Evolutionary conservation across 2,113 vertebrate species (phyloP), one percentile per base, ranked within the genome.

Genomic region (Pterocles orientalis): DNA sequence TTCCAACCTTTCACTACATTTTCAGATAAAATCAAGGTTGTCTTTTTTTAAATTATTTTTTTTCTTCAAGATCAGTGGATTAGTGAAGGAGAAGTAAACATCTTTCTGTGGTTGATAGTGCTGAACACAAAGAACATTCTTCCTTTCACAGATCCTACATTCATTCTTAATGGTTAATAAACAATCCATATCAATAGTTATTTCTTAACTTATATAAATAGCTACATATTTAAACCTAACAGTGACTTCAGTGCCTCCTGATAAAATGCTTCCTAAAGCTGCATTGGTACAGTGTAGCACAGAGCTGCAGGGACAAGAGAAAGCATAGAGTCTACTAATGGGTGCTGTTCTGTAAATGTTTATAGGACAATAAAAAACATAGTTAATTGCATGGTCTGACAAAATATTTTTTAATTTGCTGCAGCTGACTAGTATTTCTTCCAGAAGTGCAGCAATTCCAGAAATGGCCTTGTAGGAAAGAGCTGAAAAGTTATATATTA

Each of bases 11-110:
- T 94, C 77, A 75, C 64, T 94, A 43, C 19, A 26, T 84, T 92
- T 94, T 88, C 86, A 81, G 88, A 94, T 94, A 82, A 88, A 93
- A 90, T 80, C 82, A 82, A 85, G 39, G 58, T 92, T 83, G 36
- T 60, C 1, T 39, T 51, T 47, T 45, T 80, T 39, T 5, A 6
- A 5, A n/a, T n/a, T 14, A 18, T 39, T 56, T 48, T 57, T 28
- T 10, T 1, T 31, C 41, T 5, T 3, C 41, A 7, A 54, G 9
- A 29, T 45, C 43, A 76, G 56, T 53, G 12, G 14, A 60, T 80
- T 60, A 64, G 11, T 21, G 28, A 70, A 70, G 21, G 14, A 90
- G 13, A 81, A 84, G 7, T 54, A 91, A 94, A 82, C 0, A 4
- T 81, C 24, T 65, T 90, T 78, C 64, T 85, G 14, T 81, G 31